Base-by-base conservation (phyloP, 2,888 invertebrate species). In the Drepanosiphum platanoidis region DNA sequence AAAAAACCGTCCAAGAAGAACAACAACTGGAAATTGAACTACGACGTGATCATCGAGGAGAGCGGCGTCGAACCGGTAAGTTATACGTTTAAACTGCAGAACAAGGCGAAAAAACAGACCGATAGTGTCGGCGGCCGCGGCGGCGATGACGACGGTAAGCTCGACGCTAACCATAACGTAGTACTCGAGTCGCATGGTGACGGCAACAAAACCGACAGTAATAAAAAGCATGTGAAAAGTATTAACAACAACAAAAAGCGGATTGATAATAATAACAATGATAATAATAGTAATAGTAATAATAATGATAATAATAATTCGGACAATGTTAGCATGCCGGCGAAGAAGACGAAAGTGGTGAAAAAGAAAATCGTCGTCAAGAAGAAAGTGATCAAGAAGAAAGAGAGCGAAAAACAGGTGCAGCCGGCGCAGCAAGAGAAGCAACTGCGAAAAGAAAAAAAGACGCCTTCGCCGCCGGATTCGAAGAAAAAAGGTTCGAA, bases 21-120 rank as follows among this genome's bases (percentile, higher is more conserved):
- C 13, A 42, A 30, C 36, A 79, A 64, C 30, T 80, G 74, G 82
- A 87, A 77, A 71, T 68, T 82, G 72, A 86, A 82, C 42, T 86
- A 82, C 74, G 86, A 83, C 34, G 86, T 83, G 89, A 90, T 87
- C 89, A 83, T 86, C 42, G 86, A 86, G 79, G 86, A 58, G 78
- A 86, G 77, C 64, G 75, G 75, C 22, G 32, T 52, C 52, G 84
- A 86, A 70, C 81, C 81, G 81, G 87, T 66, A 84, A 86, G 74
- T 84, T 80, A 68, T 32, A 86, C 86, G 46, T 80, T 80, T n/a
- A 79, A 66, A 52, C 11, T 74, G n/a, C n/a, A n/a, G 46, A 84
- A 84, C 22, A 84, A 84, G 86, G 61, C 34, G 66, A 86, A 80
- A 66, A 71, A 80, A 46, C 34, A 30, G 7, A 61, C 66, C 30